Evolutionary conservation across 2,113 vertebrate species (phyloP).

Genomic region (Pavo muticus): DNA sequence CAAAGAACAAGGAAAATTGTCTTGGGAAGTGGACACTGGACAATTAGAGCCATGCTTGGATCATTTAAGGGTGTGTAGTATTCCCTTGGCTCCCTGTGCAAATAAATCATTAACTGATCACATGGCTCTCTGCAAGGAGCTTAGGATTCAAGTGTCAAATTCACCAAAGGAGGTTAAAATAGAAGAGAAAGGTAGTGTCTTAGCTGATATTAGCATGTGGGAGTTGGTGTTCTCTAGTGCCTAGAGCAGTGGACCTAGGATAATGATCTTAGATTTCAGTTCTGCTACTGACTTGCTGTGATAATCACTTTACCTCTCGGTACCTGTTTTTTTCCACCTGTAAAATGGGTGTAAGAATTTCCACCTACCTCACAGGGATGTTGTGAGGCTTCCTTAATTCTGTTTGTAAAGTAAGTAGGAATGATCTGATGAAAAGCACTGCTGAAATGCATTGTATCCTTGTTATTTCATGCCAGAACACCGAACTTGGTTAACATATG

Average conservation of each 20-base stretch:
- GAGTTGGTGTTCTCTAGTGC: conserved; percentile 66
- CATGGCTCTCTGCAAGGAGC: conserved; percentile 38
- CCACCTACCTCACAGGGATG: conserved; percentile 71
- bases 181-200: conserved; percentile 60
- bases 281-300: conserved; percentile 63
- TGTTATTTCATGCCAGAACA: conserved; percentile 62
- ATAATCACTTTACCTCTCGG: conserved; percentile 58
- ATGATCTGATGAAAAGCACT: conserved; percentile 72
- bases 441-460: conserved; percentile 62
- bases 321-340: conserved; percentile 70
- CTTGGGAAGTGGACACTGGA: conserved; percentile 6
- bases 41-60: background rate
- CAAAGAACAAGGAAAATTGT: background rate
- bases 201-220: conserved; percentile 63
- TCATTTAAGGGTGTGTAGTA: background rate
- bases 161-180: conserved; percentile 44
- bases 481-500: background rate
- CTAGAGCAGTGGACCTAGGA: conserved; percentile 52
- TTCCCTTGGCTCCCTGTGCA: background rate
- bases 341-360: conserved; percentile 60
- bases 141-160: conserved; percentile 29
- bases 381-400: conserved; percentile 62
- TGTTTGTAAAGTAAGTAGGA: conserved; percentile 69
- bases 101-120: conserved; percentile 2
- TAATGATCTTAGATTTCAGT: conserved; percentile 55